Evolutionary conservation across 2,113 vertebrate species (phyloP), one percentile per base, ranked within the genome.

Genomic region (Elanoides forficatus): DNA sequence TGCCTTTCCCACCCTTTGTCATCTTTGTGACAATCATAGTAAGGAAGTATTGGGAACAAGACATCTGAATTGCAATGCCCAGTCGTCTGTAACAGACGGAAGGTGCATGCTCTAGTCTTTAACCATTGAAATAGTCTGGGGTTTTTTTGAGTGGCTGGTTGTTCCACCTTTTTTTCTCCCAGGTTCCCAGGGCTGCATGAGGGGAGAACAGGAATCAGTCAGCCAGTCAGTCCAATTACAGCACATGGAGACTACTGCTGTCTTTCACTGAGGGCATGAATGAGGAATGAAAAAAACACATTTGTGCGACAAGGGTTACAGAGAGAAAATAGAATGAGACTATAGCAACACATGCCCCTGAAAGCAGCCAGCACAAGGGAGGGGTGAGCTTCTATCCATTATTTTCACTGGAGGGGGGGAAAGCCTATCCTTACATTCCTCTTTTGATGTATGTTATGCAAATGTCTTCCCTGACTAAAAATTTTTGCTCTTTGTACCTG

Each of bases 151-250:
- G 82, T 88, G 91, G 85, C 91, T 97, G 81, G 94, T 95, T 95
- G 95, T 97, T 97, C 88, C 92, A 96, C 95, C 91, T 91, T 95
- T 91, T 91, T 97, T 93, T 81, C 58, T 90, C 83, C 74, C 76
- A 95, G 88, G 95, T 97, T 96, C 85, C 90, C 71, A 94, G 63
- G 83, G 88, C 88, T 95, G 63, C 86, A 95, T 6, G 8, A 94
- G 80, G 91, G 76, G 27, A 96, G 88, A 95, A 95, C 60, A 81
- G 79, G 88, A 95, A 93, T 92, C 97, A 97, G 86, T 95, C 96
- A 97, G 88, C 90, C 97, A 96, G 87, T 95, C 96, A 97, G 72
- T 96, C 94, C 96, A 97, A 96, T 97, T 97, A 97, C 83, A 66
- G 93, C 80, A 75, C 81, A 90, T 5, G 11, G 86, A 94, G 79